Evolutionary conservation across 1,140 invertebrate genomes (phyloP).

Genomic region (Eumaeus atala): DNA sequence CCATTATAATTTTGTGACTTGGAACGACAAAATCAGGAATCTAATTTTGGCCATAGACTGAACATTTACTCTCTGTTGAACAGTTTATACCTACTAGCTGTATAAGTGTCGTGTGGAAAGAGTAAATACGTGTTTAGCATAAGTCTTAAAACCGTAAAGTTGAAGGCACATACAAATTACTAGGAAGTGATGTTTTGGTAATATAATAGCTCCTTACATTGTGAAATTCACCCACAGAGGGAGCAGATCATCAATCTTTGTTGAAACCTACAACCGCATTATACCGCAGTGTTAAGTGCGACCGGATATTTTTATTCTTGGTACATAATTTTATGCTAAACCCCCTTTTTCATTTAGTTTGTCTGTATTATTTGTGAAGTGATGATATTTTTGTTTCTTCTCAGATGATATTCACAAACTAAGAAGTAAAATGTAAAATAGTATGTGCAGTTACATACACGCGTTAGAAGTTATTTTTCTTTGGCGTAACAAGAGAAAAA

Average conservation of each 20-base stretch:
- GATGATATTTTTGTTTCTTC: too few relatives aligned
- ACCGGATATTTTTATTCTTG: too few relatives aligned
- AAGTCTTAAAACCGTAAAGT: constrained; percentile 55
- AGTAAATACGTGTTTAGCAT: constrained; percentile 47
- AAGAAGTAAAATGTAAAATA: too few relatives aligned
- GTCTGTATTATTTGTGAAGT: too few relatives aligned
- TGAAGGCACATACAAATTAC: constrained; percentile 59
- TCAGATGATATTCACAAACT: too few relatives aligned
- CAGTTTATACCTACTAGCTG: constrained; percentile 12
- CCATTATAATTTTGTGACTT: too few relatives aligned
- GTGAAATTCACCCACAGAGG: constrained; percentile 12
- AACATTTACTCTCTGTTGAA: constrained; percentile 18
- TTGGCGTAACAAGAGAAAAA: too few relatives aligned
- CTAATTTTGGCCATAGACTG: background rate
- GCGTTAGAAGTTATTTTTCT: too few relatives aligned
- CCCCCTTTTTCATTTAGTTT: too few relatives aligned
- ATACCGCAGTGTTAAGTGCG: too few relatives aligned
- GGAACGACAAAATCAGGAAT: background rate
- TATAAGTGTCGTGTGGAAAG: constrained; percentile 21
- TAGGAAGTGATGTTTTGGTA: constrained; percentile 50
- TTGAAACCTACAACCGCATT: background rate
- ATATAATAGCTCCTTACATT: constrained; percentile 26
- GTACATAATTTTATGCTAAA: too few relatives aligned
- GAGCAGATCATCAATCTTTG: constrained; percentile 1
- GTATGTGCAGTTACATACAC: too few relatives aligned